Conservation (phyloP, 1,140 invertebrate species). For the Probaryconus sp. region DNA sequence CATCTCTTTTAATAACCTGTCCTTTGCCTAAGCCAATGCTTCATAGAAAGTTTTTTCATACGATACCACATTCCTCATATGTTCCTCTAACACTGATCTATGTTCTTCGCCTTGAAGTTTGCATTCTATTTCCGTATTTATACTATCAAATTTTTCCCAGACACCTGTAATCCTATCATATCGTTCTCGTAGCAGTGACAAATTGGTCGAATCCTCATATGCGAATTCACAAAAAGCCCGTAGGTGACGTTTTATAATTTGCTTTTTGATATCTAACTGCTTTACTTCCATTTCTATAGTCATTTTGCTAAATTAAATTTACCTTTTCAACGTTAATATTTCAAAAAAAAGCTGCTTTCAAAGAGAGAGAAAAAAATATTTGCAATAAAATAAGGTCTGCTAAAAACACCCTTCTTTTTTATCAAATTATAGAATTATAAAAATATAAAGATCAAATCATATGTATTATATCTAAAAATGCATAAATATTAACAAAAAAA, state of each 20-base stretch:
- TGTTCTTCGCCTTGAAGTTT: no score
- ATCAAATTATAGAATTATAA: no score
- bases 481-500: no score
- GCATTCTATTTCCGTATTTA: not conserved
- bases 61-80: not conserved
- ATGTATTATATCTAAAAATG: no score
- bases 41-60: constrained; percentile 3
- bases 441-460: no score
- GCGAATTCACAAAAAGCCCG: not conserved
- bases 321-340: no score
- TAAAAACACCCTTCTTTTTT: no score
- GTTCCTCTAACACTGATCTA: not conserved
- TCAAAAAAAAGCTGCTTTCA: no score
- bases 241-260: not conserved
- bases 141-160: constrained; percentile 4
- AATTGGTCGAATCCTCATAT: not conserved
- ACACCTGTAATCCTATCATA: not conserved
- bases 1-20: not conserved
- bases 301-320: no score
- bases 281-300: not conserved
- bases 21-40: not conserved
- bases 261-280: not conserved
- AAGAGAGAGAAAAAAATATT: no score
- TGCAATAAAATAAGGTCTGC: no score
- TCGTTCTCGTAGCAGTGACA: not conserved